Evolutionary conservation across 2,113 vertebrate genomes (phyloP).

Genomic region (Tinamus guttatus): DNA sequence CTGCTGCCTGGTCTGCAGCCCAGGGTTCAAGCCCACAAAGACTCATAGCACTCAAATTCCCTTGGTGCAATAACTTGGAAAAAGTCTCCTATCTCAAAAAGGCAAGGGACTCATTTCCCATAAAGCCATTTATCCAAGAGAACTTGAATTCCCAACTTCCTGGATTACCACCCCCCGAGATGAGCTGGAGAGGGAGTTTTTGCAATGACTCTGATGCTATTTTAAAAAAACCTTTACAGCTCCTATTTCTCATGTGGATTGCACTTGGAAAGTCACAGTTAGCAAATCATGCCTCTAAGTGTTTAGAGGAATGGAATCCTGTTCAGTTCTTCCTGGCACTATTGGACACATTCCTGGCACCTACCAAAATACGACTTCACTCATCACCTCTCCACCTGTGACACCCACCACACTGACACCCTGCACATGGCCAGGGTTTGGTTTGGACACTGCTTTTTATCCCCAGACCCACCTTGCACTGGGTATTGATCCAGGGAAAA

Average conservation of each 20-base stretch:
- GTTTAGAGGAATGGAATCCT: not conserved
- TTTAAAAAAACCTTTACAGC: not conserved
- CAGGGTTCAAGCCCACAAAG: not conserved
- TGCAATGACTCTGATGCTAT: not conserved
- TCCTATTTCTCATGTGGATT: not conserved
- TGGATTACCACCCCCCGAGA: not conserved
- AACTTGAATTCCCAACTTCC: not conserved
- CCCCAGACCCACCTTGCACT: not conserved
- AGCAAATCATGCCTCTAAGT: not conserved
- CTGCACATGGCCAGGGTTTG: not conserved
- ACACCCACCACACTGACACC: not conserved
- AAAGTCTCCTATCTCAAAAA: not conserved
- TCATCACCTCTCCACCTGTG: not conserved
- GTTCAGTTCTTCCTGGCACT: not conserved
- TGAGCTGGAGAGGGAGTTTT: not conserved
- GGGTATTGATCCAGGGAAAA: not conserved
- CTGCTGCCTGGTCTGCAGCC: not conserved
- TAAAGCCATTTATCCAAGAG: not conserved
- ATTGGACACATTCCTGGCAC: not conserved
- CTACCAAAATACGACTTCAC: conserved; percentile 2
- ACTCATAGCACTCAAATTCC: not conserved
- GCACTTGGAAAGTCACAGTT: not conserved
- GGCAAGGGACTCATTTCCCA: not conserved
- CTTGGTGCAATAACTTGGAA: not conserved
- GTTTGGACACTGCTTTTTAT: not conserved